Conservation (phyloP, 2,797 vertebrate genomes). For the Octomys mimax region DNA sequence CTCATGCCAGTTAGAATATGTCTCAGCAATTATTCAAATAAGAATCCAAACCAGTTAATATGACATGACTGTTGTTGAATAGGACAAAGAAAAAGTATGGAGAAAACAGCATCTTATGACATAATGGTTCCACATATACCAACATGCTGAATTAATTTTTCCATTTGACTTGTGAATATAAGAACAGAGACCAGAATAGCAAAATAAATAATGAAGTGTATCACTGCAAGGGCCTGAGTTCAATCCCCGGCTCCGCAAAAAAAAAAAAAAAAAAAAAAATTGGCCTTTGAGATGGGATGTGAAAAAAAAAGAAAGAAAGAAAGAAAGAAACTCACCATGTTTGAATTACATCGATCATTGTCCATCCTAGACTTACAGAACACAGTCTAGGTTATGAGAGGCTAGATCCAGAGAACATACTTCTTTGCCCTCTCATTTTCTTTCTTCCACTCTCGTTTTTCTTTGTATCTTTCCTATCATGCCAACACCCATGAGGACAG, state of each 20-base stretch:
- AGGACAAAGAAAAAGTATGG: constrained; percentile 74
- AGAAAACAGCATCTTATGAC: constrained; percentile 70
- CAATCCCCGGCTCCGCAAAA: too few relatives aligned
- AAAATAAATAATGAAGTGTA: constrained; percentile 54
- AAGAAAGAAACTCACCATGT: background rate
- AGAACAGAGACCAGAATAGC: constrained; percentile 70
- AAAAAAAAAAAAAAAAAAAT: too few relatives aligned
- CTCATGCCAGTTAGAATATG: constrained; percentile 85
- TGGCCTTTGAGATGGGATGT: background rate
- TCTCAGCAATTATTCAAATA: constrained; percentile 87
- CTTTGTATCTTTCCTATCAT: background rate
- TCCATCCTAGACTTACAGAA: background rate
- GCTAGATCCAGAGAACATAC: background rate
- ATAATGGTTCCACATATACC: constrained; percentile 67
- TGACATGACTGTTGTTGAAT: constrained; percentile 81
- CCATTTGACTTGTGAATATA: constrained; percentile 70
- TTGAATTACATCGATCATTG: background rate
- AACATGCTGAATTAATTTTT: constrained; percentile 73
- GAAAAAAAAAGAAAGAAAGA: background rate
- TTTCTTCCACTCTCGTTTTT: background rate
- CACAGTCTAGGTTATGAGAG: background rate
- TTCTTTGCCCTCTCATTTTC: background rate
- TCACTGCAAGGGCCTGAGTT: background rate
- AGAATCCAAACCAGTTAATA: constrained; percentile 82
- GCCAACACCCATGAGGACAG: background rate